Evolutionary conservation across 2,113 vertebrate genomes (phyloP).

Genomic region (Hemichromis elongatus): DNA sequence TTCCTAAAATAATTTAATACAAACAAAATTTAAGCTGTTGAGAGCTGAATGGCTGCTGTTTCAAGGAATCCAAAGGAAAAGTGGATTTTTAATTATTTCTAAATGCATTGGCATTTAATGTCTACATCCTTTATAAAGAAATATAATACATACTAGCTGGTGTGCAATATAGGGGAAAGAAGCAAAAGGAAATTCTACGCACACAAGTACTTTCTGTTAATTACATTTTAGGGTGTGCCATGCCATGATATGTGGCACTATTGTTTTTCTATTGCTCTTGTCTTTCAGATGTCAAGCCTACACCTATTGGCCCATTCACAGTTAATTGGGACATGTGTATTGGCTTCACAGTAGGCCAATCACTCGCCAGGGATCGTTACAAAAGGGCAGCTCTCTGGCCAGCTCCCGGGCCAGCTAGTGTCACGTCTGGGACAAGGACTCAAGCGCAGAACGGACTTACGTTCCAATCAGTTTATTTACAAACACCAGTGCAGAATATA

Average conservation of each 20-base stretch:
- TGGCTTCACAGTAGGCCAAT: not conserved
- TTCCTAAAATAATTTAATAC: conserved; percentile 53
- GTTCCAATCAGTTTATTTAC: no score
- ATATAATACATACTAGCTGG: not conserved
- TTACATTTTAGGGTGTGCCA: not conserved
- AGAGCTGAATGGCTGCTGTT: not conserved
- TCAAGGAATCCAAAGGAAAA: not conserved
- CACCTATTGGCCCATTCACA: not conserved
- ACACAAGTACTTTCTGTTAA: not conserved
- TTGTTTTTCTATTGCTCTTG: not conserved
- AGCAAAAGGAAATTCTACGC: not conserved
- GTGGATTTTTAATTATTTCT: conserved; percentile 6
- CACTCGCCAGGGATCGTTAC: not conserved
- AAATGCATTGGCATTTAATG: not conserved
- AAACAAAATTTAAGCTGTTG: conserved; percentile 24
- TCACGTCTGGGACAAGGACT: no score
- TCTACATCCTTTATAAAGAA: not conserved
- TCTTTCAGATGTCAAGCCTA: not conserved
- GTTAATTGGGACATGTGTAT: not conserved
- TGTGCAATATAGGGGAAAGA: not conserved
- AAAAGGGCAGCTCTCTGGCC: not conserved
- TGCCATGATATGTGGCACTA: not conserved
- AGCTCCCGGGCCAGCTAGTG: no score
- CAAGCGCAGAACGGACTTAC: no score
- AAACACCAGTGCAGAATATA: no score